These are phyloP conservation scores for Meta bourneti DNA, from an alignment of 2,888 invertebrate species.

Conservation along the genomic window DNA sequence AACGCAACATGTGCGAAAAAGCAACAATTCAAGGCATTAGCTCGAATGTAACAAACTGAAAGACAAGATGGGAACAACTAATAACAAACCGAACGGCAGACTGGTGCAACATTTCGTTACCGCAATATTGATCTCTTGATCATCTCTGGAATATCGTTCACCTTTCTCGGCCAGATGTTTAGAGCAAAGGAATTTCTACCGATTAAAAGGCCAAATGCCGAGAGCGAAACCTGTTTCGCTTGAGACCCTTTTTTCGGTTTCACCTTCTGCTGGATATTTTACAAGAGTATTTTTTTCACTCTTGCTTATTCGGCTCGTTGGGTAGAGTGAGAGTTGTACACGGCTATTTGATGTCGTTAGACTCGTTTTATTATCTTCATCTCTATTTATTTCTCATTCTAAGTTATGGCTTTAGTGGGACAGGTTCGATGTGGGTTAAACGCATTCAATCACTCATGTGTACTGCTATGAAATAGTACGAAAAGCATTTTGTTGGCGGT, in stretches of 20 bases:
- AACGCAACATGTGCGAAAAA: not conserved
- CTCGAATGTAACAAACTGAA: not conserved
- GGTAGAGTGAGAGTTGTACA: slow-evolving; percentile 26
- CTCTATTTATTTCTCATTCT: slow-evolving; percentile 13
- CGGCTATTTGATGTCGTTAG: slow-evolving; percentile 17
- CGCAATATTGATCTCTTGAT: slow-evolving; percentile 38
- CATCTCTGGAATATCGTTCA: slow-evolving; percentile 21
- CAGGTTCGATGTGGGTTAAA: slow-evolving; percentile 52
- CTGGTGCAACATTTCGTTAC: slow-evolving; percentile 1
- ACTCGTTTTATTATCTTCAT: slow-evolving; percentile 34
- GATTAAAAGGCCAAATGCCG: slow-evolving; percentile 66
- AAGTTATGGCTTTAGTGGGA: slow-evolving; percentile 45
- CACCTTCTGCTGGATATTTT: slow-evolving; percentile 17
- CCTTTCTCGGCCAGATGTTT: slow-evolving; percentile 45
- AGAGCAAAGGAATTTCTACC: slow-evolving; percentile 32
- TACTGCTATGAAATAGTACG: too few relatives aligned
- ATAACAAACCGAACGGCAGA: not conserved
- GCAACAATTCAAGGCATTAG: not conserved
- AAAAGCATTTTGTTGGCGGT: too few relatives aligned
- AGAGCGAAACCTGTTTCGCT: slow-evolving; percentile 39
- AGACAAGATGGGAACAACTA: not conserved
- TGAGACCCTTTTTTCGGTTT: slow-evolving; percentile 9
- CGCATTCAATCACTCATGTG: slow-evolving; percentile 11
- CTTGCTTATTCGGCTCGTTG: slow-evolving; percentile 3
- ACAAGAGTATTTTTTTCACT: not conserved